Conservation (phyloP, 2,797 vertebrate genomes). For the Hemitrygon akajei region DNA sequence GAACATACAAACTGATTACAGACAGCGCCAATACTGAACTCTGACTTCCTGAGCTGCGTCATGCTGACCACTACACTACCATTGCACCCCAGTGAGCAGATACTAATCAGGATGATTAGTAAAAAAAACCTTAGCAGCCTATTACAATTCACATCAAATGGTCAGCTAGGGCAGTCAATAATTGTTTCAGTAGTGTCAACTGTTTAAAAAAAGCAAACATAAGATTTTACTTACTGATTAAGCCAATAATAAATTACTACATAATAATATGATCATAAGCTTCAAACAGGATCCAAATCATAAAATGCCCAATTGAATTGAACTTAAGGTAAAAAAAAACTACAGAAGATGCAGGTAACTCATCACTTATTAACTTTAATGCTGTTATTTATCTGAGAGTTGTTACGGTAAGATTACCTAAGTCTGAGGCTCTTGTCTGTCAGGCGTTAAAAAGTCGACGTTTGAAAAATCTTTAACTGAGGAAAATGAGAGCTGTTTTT, state of each 20-base stretch:
- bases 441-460: no score
- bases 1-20: no score
- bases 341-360: background rate
- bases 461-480: background rate
- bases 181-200: background rate
- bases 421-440: background rate
- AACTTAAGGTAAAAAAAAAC: background rate
- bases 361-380: no score
- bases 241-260: background rate
- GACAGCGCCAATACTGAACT: no score
- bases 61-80: no score
- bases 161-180: background rate
- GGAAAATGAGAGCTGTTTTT: background rate
- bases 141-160: background rate
- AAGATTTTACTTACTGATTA: background rate
- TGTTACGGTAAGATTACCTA: background rate
- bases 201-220: background rate
- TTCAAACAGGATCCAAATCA: slow-evolving; percentile 4
- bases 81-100: background rate
- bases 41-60: no score
- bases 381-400: background rate
- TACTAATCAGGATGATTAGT: background rate
- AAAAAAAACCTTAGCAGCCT: background rate
- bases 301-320: background rate
- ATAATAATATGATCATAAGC: background rate